These are phyloP conservation scores for Microtus richardsoni DNA, from an alignment of 2,113 vertebrate genomes.

Conservation along the genomic window DNA sequence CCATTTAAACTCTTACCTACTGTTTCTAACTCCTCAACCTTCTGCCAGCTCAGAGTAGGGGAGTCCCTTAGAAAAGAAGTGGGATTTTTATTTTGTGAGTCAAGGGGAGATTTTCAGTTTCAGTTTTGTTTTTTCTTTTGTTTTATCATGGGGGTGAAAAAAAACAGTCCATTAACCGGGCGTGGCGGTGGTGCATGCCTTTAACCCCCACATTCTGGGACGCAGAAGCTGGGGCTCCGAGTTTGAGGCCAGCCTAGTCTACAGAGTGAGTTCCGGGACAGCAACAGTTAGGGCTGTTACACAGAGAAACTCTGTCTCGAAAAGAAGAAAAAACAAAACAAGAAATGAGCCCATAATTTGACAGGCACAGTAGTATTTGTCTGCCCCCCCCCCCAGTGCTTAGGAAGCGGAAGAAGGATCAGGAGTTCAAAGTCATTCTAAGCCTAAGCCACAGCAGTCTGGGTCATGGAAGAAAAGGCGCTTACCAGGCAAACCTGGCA, in stretches of 20 bases:
- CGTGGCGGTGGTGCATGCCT: neutral
- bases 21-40: slow-evolving; percentile 45
- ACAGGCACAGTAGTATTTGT: neutral
- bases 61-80: slow-evolving; percentile 57
- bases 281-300: neutral
- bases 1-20: slow-evolving; percentile 25
- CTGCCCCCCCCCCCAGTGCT: neutral
- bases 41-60: slow-evolving; percentile 41
- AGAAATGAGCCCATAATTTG: neutral
- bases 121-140: slow-evolving; percentile 33
- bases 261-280: neutral
- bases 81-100: slow-evolving; percentile 72
- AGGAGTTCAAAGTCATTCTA: neutral
- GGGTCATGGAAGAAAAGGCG: neutral
- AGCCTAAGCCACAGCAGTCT: neutral
- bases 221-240: neutral
- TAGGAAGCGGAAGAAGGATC: neutral
- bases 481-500: neutral
- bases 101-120: slow-evolving; percentile 74
- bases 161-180: neutral
- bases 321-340: neutral
- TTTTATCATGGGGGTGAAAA: slow-evolving; percentile 7
- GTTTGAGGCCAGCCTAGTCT: neutral
- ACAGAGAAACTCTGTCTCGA: neutral
- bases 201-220: neutral